A percentile compares a stretch with the other conserved stretches of the same genome.
These are phyloP conservation scores for Chaetops frenatus DNA, from an alignment of 2,113 vertebrate species.

Conservation along the genomic window DNA sequence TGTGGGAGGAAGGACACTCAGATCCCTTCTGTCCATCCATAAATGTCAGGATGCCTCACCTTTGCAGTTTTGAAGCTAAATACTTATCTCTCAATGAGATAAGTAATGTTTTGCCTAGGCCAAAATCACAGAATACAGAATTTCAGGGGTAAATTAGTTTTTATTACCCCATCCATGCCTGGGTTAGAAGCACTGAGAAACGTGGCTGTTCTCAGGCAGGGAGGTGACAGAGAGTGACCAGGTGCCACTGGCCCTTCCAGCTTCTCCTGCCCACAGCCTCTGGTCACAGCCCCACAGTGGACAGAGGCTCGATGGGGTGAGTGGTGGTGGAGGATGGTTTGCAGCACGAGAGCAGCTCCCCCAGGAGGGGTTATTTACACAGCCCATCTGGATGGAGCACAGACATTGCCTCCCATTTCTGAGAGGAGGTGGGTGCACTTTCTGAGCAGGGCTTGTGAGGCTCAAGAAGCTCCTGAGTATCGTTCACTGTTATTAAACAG, in stretches of 20 bases:
- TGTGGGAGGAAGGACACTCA: not conserved
- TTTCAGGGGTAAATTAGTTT: not conserved
- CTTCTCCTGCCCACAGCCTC: not conserved
- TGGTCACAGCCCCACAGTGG: not conserved
- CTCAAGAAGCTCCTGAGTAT: not conserved
- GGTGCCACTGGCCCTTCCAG: not conserved
- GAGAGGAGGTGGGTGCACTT: not conserved
- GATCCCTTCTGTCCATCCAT: not conserved
- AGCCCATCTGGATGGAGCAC: too few relatives aligned
- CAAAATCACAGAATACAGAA: not conserved
- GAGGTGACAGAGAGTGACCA: not conserved
- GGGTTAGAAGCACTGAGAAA: not conserved
- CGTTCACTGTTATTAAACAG: not conserved
- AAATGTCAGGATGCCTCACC: not conserved
- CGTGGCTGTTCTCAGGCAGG: not conserved
- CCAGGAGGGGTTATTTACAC: not conserved
- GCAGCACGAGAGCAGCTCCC: not conserved
- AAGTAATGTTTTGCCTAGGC: not conserved
- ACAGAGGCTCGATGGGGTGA: not conserved
- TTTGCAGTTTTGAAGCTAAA: not conserved
- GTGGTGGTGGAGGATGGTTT: rapidly evolving
- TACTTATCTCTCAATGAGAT: not conserved
- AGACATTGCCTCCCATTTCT: not conserved
- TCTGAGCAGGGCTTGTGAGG: not conserved
- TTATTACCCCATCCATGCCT: not conserved